Conservation (phyloP, 1,140 invertebrate species). For the Hyposmocoma kahamanoa region DNA sequence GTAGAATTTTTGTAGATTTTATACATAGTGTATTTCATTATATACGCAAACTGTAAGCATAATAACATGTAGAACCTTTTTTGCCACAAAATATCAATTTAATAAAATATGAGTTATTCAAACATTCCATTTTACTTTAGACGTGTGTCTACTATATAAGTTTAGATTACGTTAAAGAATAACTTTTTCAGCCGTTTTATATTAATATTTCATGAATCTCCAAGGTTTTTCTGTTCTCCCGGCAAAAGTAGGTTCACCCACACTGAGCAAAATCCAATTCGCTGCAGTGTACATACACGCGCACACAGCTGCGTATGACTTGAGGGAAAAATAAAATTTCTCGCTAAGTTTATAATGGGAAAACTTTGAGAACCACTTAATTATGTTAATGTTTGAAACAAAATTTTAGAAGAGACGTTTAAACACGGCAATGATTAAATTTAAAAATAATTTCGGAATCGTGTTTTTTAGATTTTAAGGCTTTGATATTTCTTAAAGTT, state of each 20-base stretch:
- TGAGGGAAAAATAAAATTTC: conserved; percentile 74
- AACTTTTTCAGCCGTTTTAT: conserved; percentile 29
- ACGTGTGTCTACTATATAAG: background rate
- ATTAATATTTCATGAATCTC: conserved; percentile 59
- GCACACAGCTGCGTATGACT: conserved; percentile 64
- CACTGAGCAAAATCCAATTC: conserved; percentile 68
- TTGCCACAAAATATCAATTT: no score
- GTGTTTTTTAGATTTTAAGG: conserved; percentile 3
- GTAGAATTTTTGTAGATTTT: no score
- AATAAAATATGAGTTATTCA: no score
- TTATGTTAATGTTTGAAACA: conserved; percentile 74
- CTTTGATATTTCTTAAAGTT: no score
- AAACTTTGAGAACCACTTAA: conserved; percentile 74
- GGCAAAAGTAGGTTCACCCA: conserved; percentile 70
- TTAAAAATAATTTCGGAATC: conserved; percentile 31
- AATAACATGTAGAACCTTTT: no score
- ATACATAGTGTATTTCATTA: no score
- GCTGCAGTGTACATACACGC: conserved; percentile 54
- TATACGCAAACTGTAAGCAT: no score
- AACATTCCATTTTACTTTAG: no score
- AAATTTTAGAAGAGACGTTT: conserved; percentile 71
- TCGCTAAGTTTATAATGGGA: conserved; percentile 74
- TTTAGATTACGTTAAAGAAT: conserved; percentile 19
- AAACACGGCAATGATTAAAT: conserved; percentile 65
- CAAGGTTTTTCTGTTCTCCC: conserved; percentile 58